Evolutionary conservation across 2,888 invertebrate species (phyloP).

Genomic region (Sesia bembeciformis): DNA sequence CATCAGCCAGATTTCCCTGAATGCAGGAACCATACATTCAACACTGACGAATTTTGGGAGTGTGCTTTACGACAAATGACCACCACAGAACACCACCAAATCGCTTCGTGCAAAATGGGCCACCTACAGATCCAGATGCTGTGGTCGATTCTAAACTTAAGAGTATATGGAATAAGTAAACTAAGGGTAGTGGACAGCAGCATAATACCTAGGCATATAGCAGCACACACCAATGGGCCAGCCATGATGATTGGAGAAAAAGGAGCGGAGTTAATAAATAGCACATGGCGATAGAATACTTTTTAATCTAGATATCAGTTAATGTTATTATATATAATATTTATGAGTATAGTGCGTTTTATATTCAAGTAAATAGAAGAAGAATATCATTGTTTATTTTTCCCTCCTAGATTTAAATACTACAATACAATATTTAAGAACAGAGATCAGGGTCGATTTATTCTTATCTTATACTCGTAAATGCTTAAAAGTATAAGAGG

Average conservation of each 20-base stretch:
- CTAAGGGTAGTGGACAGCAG: conserved; percentile 75
- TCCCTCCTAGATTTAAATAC: too few relatives aligned
- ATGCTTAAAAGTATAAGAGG: too few relatives aligned
- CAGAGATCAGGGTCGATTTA: too few relatives aligned
- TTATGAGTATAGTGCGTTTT: too few relatives aligned
- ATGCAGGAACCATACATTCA: conserved; percentile 47
- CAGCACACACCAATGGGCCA: conserved; percentile 75
- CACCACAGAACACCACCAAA: conserved; percentile 67
- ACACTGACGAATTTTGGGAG: conserved; percentile 74
- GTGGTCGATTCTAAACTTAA: conserved; percentile 69
- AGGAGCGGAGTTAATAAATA: conserved; percentile 71
- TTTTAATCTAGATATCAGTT: too few relatives aligned
- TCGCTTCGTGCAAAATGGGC: conserved; percentile 78
- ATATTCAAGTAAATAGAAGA: too few relatives aligned
- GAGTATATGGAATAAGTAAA: conserved; percentile 63
- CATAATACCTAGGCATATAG: conserved; percentile 69
- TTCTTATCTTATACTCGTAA: too few relatives aligned
- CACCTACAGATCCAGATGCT: conserved; percentile 57
- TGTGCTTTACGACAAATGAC: conserved; percentile 67
- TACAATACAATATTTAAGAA: too few relatives aligned
- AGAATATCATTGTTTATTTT: too few relatives aligned
- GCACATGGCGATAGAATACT: conserved; percentile 6
- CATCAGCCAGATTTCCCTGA: conserved; percentile 52
- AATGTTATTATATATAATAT: too few relatives aligned
- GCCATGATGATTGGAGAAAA: conserved; percentile 78